Conservation (phyloP, 92 coral and sea anemone genomes). For the Scolanthus callimorphus region DNA sequence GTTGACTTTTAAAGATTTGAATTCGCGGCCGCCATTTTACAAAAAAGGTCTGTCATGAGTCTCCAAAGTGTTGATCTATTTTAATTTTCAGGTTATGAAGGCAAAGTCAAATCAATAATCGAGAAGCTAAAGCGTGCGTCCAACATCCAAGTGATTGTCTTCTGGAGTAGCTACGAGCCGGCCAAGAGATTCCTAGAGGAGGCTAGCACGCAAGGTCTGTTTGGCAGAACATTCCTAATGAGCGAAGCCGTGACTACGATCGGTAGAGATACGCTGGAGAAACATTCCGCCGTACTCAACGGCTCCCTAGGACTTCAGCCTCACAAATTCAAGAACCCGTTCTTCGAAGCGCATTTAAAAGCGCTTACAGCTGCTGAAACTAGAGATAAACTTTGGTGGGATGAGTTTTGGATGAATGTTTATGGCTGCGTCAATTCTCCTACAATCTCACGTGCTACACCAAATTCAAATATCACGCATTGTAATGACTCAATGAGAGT, state of each 20-base stretch:
- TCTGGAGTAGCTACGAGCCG: constrained; percentile 59
- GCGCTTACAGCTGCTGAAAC: constrained; percentile 17
- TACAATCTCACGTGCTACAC: neutral
- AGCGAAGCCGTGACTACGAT: constrained; percentile 64
- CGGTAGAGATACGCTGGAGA: constrained; percentile 47
- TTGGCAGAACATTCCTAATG: constrained; percentile 61
- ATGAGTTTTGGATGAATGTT: constrained; percentile 48
- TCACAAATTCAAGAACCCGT: constrained; percentile 9
- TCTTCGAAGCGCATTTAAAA: constrained; percentile 29
- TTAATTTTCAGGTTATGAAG: constrained; percentile 21
- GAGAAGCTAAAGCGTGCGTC: constrained; percentile 44
- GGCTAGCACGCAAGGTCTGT: constrained; percentile 37
- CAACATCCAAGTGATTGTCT: constrained; percentile 49
- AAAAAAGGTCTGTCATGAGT: too few relatives aligned
- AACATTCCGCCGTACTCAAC: constrained; percentile 38
- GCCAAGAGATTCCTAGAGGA: constrained; percentile 58
- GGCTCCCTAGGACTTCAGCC: constrained; percentile 68
- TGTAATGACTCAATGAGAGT: constrained; percentile 19
- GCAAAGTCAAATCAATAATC: constrained; percentile 43
- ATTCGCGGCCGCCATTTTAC: too few relatives aligned
- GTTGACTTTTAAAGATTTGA: too few relatives aligned
- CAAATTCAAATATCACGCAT: too few relatives aligned
- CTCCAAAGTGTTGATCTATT: too few relatives aligned
- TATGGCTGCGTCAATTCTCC: constrained; percentile 5
- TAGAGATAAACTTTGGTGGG: constrained; percentile 55